Evolutionary conservation across 2,113 vertebrate genomes (phyloP).

Genomic region (Ondatra zibethicus): DNA sequence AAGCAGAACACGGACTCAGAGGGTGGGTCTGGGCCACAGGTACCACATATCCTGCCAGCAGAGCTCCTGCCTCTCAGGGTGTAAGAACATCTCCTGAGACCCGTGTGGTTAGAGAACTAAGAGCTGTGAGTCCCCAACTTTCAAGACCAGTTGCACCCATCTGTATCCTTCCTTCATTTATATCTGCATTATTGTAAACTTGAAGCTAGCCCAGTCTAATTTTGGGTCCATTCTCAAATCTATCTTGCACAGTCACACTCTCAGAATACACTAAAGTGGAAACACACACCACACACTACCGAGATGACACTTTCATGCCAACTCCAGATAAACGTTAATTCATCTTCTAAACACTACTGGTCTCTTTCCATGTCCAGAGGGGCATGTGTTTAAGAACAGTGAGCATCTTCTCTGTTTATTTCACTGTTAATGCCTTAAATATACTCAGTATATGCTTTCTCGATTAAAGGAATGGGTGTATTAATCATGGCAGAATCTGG

Average conservation of each 20-base stretch:
- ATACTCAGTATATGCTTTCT: neutral
- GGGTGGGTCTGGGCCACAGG: neutral
- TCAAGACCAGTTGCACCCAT: neutral
- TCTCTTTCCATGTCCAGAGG: neutral
- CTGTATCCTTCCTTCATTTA: neutral
- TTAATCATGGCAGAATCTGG: neutral
- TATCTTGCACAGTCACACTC: neutral
- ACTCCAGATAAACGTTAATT: slow-evolving; percentile 1
- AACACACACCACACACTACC: neutral
- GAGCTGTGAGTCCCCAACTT: neutral
- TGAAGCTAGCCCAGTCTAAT: neutral
- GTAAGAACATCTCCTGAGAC: neutral
- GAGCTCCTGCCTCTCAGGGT: neutral
- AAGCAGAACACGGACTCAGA: neutral
- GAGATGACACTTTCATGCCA: neutral
- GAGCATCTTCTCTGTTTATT: neutral
- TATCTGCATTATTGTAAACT: neutral
- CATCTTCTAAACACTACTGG: neutral
- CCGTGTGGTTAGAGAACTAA: neutral
- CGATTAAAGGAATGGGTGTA: neutral
- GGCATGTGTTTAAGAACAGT: neutral
- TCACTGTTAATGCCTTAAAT: neutral
- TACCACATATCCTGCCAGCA: neutral
- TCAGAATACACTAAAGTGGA: neutral
- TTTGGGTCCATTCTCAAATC: neutral